A percentile compares a stretch with the other conserved stretches of the same genome.
These are phyloP conservation scores for Uria aalge DNA, from an alignment of 2,113 vertebrate species.

Conservation along the genomic window DNA sequence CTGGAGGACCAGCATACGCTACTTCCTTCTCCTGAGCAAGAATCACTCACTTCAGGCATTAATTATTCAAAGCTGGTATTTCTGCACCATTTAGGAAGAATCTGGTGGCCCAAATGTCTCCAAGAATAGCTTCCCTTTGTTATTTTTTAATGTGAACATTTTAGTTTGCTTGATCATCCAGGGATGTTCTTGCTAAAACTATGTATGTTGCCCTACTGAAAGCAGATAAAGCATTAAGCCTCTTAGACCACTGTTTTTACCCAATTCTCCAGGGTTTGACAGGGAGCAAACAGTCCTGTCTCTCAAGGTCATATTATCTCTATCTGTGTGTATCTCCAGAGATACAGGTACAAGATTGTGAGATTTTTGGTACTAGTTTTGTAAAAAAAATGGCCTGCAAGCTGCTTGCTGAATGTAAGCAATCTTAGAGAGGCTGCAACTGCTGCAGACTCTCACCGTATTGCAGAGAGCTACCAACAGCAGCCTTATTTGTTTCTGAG, in stretches of 20 bases:
- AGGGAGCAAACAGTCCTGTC: neutral
- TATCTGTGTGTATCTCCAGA: neutral
- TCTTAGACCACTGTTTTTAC: neutral
- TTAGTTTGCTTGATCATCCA: neutral
- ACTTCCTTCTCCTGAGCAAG: neutral
- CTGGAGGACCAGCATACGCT: neutral
- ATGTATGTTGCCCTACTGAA: neutral
- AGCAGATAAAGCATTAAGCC: neutral
- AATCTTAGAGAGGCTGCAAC: neutral
- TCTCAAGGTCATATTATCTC: neutral
- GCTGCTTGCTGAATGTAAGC: neutral
- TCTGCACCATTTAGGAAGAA: slow-evolving; percentile 29
- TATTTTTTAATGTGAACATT: slow-evolving; percentile 34
- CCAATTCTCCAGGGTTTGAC: neutral
- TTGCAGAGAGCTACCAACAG: neutral
- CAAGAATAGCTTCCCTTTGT: slow-evolving; percentile 19
- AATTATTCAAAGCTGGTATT: slow-evolving; percentile 17
- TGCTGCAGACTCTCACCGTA: neutral
- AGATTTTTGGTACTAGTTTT: neutral
- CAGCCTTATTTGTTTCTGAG: neutral
- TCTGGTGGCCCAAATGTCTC: slow-evolving; percentile 3
- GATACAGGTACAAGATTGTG: neutral
- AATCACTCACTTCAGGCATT: neutral
- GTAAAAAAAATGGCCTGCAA: neutral
- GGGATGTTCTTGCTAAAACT: neutral